Evolutionary conservation across 2,113 vertebrate species (phyloP).

Genomic region (Pheucticus melanocephalus): DNA sequence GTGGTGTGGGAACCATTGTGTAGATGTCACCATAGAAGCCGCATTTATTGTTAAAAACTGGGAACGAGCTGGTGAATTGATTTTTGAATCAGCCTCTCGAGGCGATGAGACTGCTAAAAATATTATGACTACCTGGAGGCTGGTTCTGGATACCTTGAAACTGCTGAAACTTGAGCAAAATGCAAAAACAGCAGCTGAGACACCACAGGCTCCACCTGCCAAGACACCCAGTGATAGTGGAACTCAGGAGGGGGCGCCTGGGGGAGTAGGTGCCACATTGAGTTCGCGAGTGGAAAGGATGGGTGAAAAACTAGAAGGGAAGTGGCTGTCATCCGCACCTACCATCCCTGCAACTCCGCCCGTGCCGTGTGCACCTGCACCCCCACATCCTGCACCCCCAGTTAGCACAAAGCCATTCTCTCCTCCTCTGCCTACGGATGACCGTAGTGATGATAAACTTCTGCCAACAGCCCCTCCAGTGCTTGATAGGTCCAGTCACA

Average conservation of each 20-base stretch:
- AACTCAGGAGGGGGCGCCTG: background rate
- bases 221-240: background rate
- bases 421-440: background rate
- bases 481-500: background rate
- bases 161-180: background rate
- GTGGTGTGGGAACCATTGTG: background rate
- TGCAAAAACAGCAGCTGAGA: background rate
- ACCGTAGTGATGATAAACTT: background rate
- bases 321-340: background rate
- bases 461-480: background rate
- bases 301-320: background rate
- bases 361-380: rapidly evolving
- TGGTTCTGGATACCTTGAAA: background rate
- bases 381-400: background rate
- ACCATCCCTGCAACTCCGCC: background rate
- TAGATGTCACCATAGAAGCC: background rate
- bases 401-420: background rate
- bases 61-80: background rate
- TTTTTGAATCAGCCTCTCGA: background rate
- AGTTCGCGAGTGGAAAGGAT: background rate
- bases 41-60: background rate
- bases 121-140: background rate
- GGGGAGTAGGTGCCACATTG: background rate
- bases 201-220: background rate
- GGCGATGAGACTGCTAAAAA: background rate